Percentiles rank a stretch among this genome's conserved stretches.
phyloP scores from a whole-genome alignment of 1,140 invertebrate species.

The Ips nitidus region DNA sequence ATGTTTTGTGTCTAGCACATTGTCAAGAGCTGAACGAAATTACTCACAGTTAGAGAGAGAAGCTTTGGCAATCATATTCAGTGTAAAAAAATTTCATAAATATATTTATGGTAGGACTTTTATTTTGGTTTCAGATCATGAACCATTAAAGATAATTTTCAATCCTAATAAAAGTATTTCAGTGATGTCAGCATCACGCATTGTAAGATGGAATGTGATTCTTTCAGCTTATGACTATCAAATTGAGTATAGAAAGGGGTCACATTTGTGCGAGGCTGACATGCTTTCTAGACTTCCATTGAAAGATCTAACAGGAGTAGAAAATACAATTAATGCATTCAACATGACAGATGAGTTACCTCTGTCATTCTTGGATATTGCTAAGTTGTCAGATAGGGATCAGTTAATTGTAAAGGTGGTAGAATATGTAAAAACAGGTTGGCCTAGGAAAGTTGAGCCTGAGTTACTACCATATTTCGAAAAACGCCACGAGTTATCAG shows the following conservation, averaged over 20 bases:
- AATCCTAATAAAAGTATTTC: neutral
- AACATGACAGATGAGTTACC: conserved; percentile 11
- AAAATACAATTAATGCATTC: conserved; percentile 16
- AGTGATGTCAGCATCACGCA: neutral
- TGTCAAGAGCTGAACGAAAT: neutral
- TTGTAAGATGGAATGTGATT: neutral
- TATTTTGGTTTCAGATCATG: neutral
- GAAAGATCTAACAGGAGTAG: neutral
- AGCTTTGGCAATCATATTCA: neutral
- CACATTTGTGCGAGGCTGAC: neutral
- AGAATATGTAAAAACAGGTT: conserved; percentile 15
- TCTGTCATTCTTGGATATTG: conserved; percentile 2
- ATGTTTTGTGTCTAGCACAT: neutral
- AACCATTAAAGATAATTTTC: neutral
- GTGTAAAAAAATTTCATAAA: neutral
- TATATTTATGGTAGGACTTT: neutral
- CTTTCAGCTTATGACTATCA: neutral
- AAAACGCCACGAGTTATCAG: conserved; percentile 18
- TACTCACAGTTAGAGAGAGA: neutral
- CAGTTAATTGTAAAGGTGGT: conserved; percentile 9
- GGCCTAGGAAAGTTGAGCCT: conserved; percentile 9
- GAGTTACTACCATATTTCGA: conserved; percentile 20
- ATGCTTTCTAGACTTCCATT: neutral
- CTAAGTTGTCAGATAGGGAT: conserved; percentile 23
- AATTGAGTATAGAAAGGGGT: neutral